A percentile compares a stretch with the other conserved stretches of the same genome.
Conservation (phyloP, 2,113 vertebrate genomes). For the Tychaedon coryphoeus region DNA sequence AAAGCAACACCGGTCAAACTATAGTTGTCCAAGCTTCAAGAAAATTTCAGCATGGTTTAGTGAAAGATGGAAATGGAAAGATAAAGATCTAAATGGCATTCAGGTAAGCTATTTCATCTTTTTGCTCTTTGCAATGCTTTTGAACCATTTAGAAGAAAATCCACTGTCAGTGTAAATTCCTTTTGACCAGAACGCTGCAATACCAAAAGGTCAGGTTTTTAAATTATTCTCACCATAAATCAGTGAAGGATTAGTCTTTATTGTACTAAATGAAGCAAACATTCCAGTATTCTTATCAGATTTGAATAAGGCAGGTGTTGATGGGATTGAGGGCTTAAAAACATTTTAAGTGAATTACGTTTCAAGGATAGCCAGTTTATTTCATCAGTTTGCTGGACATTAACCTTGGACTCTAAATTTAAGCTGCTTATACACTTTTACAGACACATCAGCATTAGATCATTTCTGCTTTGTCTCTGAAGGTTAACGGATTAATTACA, state of each 20-base stretch:
- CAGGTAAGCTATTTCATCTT: not conserved
- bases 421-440: not conserved
- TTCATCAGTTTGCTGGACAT: not conserved
- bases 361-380: not conserved
- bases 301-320: slow-evolving; percentile 7
- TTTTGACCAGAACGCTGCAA: not conserved
- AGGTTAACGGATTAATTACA: not conserved
- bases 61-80: not conserved
- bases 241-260: not conserved
- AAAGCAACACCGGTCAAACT: not conserved
- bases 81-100: not conserved
- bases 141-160: not conserved
- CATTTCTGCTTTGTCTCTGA: not conserved
- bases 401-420: not conserved
- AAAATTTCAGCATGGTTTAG: not conserved
- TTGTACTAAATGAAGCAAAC: not conserved
- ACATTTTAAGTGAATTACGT: not conserved
- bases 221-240: not conserved
- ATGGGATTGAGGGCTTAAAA: not conserved
- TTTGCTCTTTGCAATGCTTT: not conserved
- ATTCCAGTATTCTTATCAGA: not conserved
- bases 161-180: not conserved
- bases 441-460: not conserved
- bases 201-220: not conserved
- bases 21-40: not conserved